Percentiles rank a stretch among this genome's conserved stretches.
These are phyloP conservation scores for Trematomus loennbergii DNA, from an alignment of 2,113 vertebrate genomes.

Conservation along the genomic window DNA sequence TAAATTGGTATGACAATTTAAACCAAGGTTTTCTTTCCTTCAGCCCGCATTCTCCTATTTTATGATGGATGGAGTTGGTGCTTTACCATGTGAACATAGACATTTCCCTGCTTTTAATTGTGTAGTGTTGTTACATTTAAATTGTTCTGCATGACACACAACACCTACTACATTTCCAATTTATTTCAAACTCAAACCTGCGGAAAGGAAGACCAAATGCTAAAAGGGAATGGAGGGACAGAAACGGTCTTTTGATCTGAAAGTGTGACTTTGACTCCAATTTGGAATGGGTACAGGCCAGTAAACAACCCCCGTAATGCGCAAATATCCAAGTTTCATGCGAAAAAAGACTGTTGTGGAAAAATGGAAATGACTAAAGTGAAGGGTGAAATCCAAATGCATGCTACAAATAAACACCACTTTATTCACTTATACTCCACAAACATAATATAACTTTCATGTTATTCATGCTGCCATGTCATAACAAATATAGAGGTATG, in stretches of 20 bases:
- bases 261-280: conserved; percentile 15
- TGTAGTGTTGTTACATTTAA: conserved; percentile 19
- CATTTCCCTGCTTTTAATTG: conserved; percentile 28
- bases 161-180: conserved; percentile 14
- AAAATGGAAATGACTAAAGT: conserved; percentile 23
- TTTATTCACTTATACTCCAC: conserved; percentile 40
- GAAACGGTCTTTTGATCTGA: conserved; percentile 11
- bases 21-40: background rate
- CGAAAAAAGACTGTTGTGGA: conserved; percentile 2
- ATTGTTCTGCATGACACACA: conserved; percentile 52
- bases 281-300: conserved; percentile 2
- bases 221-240: background rate
- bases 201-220: background rate
- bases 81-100: conserved; percentile 25
- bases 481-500: conserved; percentile 16
- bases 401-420: conserved; percentile 38
- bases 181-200: conserved; percentile 32
- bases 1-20: background rate
- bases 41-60: background rate
- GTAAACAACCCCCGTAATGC: background rate
- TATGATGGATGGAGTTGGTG: conserved; percentile 23
- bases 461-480: conserved; percentile 21
- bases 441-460: conserved; percentile 16
- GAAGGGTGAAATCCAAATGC: conserved; percentile 33
- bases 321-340: conserved; percentile 21